Evolutionary conservation across 2,113 vertebrate genomes (phyloP).

Genomic region (Egretta garzetta): DNA sequence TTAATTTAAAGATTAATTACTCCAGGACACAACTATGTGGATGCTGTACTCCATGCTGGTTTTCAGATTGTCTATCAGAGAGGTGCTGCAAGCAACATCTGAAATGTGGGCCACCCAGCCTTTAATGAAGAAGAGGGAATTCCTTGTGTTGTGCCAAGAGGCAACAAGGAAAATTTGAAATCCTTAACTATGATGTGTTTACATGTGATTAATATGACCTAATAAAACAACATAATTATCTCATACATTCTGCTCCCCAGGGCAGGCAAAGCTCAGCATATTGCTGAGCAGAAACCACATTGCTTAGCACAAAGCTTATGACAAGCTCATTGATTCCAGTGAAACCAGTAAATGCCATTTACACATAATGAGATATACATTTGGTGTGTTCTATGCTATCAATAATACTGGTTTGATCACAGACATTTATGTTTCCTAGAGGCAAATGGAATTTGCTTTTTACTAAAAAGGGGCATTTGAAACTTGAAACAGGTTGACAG

Average conservation of each 20-base stretch:
- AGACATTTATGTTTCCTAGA: not conserved
- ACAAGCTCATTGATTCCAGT: not conserved
- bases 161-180: not conserved
- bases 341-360: not conserved
- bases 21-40: not conserved
- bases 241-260: not conserved
- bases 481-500: not conserved
- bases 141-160: not conserved
- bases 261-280: not conserved
- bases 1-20: not conserved
- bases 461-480: not conserved
- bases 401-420: not conserved
- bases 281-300: not conserved
- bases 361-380: not conserved
- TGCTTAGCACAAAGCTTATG: not conserved
- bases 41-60: not conserved
- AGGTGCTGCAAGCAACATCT: not conserved
- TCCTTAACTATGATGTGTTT: not conserved
- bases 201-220: not conserved
- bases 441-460: not conserved
- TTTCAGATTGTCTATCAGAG: not conserved
- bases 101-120: not conserved
- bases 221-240: not conserved
- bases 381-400: not conserved
- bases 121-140: not conserved